Evolutionary conservation across 2,888 invertebrate genomes (phyloP), one percentile per base, ranked within the genome.

Genomic region (Phaonia tiefii): DNA sequence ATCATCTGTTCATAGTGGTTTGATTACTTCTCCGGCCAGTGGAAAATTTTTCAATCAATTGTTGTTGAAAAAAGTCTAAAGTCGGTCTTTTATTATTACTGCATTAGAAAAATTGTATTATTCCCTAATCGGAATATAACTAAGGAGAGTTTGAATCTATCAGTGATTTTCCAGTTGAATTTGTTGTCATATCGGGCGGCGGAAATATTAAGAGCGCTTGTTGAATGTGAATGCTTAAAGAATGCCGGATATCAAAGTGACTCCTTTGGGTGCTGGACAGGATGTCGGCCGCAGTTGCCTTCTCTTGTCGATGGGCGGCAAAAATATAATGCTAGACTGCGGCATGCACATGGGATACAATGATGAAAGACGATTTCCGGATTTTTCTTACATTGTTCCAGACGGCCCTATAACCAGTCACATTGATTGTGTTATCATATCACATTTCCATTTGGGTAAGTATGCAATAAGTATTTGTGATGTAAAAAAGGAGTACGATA

Each of bases 311-410:
- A 97, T 99, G 93, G 98, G 98, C 54, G 98, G 98, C 22, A 99
- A 99, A 91, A 99, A 99, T 89, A 96, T 99, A 70, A 99, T 99
- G 99, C 92, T 99, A 66, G 99, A 99, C 90, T 99, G 99, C 91
- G 99, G 99, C 49, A 99, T 99, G 99, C 99, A 99, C 89, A 99
- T 99, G 99, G 99, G 99, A 0, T 99, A 95, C 89, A 97, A 98
- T 86, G 99, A 99, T 90, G 99, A 99, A 90, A 92, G 99, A 67
- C 93, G 99, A 76, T 99, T 99, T 90, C 99, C 99, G 0, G 99
- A 99, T 91, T 99, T 99, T 89, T 95, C 97, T 0, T 99, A 97
- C 89, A 97, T 99, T 75, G 95, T 96, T 0, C 94, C 95, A 0
- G 97, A 97, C 87, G 98, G 98, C 0, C 95, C 97, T 0, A 93